phyloP scores from a whole-genome alignment of 2,113 vertebrate genomes.

The Phodopus roborovskii region DNA sequence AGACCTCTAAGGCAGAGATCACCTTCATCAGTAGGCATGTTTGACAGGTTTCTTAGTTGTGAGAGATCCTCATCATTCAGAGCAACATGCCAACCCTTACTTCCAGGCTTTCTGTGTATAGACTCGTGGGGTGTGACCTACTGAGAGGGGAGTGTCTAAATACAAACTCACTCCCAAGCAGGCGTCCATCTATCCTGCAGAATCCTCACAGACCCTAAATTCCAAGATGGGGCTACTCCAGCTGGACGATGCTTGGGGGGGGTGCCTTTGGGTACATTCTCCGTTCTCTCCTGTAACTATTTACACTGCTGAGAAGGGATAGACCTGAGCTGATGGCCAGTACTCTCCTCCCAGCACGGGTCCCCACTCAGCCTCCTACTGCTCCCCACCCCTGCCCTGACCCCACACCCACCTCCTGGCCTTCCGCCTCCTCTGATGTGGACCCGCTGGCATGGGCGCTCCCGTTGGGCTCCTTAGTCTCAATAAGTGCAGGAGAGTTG shows the following conservation, averaged over 20 bases:
- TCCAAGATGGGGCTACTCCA: background rate
- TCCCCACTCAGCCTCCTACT: rapidly evolving
- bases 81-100: background rate
- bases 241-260: background rate
- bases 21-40: rapidly evolving
- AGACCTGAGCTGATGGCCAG: background rate
- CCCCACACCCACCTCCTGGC: conserved; percentile 85
- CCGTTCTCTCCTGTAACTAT: background rate
- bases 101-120: background rate
- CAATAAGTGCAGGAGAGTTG: conserved; percentile 90
- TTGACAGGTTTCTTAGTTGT: background rate
- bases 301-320: background rate
- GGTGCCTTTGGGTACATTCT: background rate
- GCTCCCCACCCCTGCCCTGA: rapidly evolving
- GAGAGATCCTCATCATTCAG: background rate
- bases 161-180: background rate
- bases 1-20: rapidly evolving
- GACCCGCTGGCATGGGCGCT: conserved; percentile 84
- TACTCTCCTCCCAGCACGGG: background rate
- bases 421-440: conserved; percentile 83
- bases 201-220: background rate
- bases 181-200: background rate
- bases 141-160: background rate
- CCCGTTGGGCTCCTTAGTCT: conserved; percentile 90
- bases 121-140: background rate